phyloP scores from a whole-genome alignment of 2,113 vertebrate species.

The Phasianus colchicus region DNA sequence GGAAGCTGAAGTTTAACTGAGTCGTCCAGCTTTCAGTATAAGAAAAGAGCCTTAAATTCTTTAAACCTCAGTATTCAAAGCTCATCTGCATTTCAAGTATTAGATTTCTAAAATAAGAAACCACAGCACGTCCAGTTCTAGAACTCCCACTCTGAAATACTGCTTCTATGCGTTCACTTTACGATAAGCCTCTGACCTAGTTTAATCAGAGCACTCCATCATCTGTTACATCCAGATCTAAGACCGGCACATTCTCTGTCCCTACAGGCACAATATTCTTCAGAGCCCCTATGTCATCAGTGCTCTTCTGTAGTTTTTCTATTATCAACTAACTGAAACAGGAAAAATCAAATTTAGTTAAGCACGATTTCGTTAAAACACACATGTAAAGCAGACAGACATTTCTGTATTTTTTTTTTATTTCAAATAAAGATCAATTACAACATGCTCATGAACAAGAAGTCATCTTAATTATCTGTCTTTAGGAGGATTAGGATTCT shows the following conservation, averaged over 20 bases:
- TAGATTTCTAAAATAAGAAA: background rate
- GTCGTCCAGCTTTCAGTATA: background rate
- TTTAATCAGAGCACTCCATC: background rate
- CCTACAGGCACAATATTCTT: fast-evolving
- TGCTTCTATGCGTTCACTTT: background rate
- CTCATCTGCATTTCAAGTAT: background rate
- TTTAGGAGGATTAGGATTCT: slow-evolving; percentile 69
- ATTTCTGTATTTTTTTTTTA: slow-evolving; percentile 29
- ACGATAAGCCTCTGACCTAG: background rate
- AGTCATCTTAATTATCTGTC: slow-evolving; percentile 54
- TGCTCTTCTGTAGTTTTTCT: fast-evolving
- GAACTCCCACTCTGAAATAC: background rate
- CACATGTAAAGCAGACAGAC: background rate
- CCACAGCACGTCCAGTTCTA: background rate
- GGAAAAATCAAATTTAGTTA: background rate
- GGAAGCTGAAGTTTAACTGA: background rate
- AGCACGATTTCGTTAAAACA: background rate
- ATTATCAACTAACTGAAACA: background rate
- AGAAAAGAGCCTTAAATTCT: background rate
- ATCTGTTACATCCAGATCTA: background rate
- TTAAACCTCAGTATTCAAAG: background rate
- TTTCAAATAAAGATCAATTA: background rate
- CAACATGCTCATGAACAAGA: background rate
- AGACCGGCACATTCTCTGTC: background rate
- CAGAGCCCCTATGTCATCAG: background rate